Percentiles rank a stretch among this genome's conserved stretches.
Conservation (phyloP, 2,797 vertebrate species). For the Argyrosomus regius region DNA sequence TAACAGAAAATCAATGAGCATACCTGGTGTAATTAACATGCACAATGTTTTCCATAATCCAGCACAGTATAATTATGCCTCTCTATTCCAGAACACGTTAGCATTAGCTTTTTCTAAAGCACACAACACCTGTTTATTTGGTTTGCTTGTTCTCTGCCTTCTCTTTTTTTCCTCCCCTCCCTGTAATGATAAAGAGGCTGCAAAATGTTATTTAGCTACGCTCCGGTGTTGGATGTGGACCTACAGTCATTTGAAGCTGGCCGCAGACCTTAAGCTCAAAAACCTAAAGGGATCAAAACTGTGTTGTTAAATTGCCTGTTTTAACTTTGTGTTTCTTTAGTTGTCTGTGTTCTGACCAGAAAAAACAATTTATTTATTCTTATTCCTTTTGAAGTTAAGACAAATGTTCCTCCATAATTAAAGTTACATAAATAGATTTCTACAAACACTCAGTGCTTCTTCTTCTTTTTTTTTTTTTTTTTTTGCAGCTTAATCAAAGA, state of each 20-base stretch:
- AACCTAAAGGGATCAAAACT: conserved; percentile 62
- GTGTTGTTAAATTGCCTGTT: conserved; percentile 47
- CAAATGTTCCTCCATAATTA: conserved; percentile 21
- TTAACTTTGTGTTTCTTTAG: conserved; percentile 37
- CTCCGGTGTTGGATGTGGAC: conserved; percentile 59
- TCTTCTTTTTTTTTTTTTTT: too few relatives aligned
- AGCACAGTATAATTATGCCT: conserved; percentile 88
- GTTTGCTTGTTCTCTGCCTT: conserved; percentile 80
- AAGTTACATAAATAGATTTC: conserved; percentile 22
- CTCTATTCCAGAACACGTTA: conserved; percentile 88
- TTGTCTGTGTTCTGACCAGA: conserved; percentile 13
- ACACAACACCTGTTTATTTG: conserved; percentile 89
- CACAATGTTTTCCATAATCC: conserved; percentile 88
- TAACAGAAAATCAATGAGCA: conserved; percentile 90
- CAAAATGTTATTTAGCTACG: conserved; percentile 73
- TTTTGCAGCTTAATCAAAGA: conserved; percentile 37
- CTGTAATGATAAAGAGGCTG: conserved; percentile 77
- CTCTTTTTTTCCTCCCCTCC: conserved; percentile 5
- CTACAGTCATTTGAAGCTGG: conserved; percentile 67
- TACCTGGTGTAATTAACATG: conserved; percentile 90
- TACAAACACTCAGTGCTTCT: conserved; percentile 7
- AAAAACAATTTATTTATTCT: conserved; percentile 8
- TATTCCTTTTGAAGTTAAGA: conserved; percentile 21
- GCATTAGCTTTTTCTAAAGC: conserved; percentile 86
- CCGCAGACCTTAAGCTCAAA: conserved; percentile 64